Base-by-base conservation (phyloP, 2,888 invertebrate genomes). In the Tethea ocularis region DNA sequence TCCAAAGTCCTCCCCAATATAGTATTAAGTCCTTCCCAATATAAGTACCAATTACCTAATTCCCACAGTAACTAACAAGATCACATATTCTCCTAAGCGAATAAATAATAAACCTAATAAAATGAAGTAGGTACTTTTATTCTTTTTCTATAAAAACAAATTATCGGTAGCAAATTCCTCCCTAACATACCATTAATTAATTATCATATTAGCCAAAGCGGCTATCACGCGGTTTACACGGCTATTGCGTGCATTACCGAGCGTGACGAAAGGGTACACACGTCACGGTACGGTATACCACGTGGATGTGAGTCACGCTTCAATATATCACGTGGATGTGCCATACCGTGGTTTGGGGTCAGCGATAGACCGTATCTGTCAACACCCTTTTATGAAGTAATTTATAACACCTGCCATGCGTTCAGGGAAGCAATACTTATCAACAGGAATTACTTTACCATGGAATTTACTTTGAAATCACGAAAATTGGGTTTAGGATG, bases 211-310 rank as follows among this genome's bases (percentile, higher is more conserved):
- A 26, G 20, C 51, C 51, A 56, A 36, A 20, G 33, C 33, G 36
- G 64, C 66, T 68, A 70, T 66, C 66, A 67, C 64, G 64, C 62
- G 0, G 62, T 79, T 87, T 84, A 83, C 80, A 84, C 78, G 87
- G 73, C 71, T 65, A 70, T 86, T 84, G 85, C 86, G 86, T 88
- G 82, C 83, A 69, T 78, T 87, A 86, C 84, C 75, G 80, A 84
- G 64, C 87, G 79, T 87, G 84, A 87, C 84, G 74, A 66, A 71
- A 66, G 66, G 71, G 71, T 64, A 60, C 20, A n/a, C 57, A 57
- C 58, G 51, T 46, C 66, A 74, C 73, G 77, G 69, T 67, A 71
- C 61, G 70, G 54, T 62, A 72, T 78, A 77, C 78, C 80, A 74
- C 74, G 62, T 59, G 38, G 38, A 38, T 38, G 22, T 23, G 26